Base-by-base conservation (phyloP, 2,797 vertebrate species). In the Falco novaeseelandiae region DNA sequence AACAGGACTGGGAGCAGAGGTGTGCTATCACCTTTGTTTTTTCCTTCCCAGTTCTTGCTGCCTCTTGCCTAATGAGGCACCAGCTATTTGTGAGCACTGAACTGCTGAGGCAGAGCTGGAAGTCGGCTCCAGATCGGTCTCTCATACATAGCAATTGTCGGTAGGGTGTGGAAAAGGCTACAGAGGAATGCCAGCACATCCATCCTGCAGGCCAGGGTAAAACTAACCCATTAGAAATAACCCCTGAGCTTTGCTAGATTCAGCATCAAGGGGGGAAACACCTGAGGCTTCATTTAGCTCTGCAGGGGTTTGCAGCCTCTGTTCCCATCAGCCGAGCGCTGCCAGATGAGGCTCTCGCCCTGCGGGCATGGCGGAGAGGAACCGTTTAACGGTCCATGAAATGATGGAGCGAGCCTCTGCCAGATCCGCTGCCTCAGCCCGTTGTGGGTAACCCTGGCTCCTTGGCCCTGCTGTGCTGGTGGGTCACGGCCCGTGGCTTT, bases 381-480 rank as follows among this genome's bases (percentile, higher is more conserved):
- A 51, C 3, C 3, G 1, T 52, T 49, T 48, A 44, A 22, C 59
- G 4, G 1, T 9, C 63, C 34, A 0, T 42, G 77, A 26, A 55
- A 51, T 26, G 34, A 54, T 1, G 9, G 19, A 69, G 34, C 0
- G 5, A 54, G 9, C 12, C 44, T 38, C 36, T 19, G 62, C 0
- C 12, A 52, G 85, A 10, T 54, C 80, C 62, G 17, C 70, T 66
- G 72, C 34, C 73, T 46, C 66, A 58, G 40, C 16, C 0, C 0
- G 5, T 46, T 0, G 0, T 3, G 11, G 25, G 16, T 18, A 34
- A 2, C 32, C 20, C 62, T 0, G 0, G 1, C 10, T 32, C 21
- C 77, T 32, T 5, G 32, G 65, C 42, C 9, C 77, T 30, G 12
- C 23, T 0, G 0, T 12, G 20, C 34, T 61, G 38, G 15, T 48